A percentile compares a stretch with the other conserved stretches of the same genome.
phyloP scores from a whole-genome alignment of 2,888 invertebrate genomes.

The Syrista parreyssii region DNA sequence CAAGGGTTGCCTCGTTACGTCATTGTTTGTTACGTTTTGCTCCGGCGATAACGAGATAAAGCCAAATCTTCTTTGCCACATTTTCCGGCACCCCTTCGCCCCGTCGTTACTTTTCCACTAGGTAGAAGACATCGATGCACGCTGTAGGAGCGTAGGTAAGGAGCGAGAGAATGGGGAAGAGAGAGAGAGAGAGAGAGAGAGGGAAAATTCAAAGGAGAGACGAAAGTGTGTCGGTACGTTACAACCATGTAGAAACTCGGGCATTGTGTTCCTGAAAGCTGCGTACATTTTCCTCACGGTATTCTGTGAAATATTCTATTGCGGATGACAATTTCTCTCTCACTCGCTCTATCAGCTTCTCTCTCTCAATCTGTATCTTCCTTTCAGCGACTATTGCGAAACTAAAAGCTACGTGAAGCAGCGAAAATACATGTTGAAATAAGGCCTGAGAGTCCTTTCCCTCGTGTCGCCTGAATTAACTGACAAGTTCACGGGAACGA shows the following conservation, averaged over 20 bases:
- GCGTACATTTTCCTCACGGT: neutral
- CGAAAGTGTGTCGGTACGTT: no score
- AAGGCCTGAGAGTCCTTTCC: neutral
- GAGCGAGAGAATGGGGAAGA: no score
- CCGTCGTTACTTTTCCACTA: no score
- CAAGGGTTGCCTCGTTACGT: slow-evolving; percentile 44
- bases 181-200: no score
- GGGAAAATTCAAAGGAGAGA: no score
- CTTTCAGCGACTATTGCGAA: neutral
- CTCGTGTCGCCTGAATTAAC: neutral
- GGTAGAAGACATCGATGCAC: no score
- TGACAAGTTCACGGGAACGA: neutral
- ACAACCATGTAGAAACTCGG: no score
- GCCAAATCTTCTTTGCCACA: slow-evolving; percentile 9
- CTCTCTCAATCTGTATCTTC: slow-evolving; percentile 18
- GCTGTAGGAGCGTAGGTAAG: no score
- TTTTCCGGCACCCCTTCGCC: no score
- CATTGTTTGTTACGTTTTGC: slow-evolving; percentile 36
- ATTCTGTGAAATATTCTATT: slow-evolving; percentile 14
- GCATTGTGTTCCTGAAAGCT: no score
- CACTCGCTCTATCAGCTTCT: slow-evolving; percentile 6
- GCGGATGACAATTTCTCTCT: slow-evolving; percentile 5
- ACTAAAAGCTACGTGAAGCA: no score
- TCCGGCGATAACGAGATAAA: slow-evolving; percentile 46
- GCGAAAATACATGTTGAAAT: neutral